These are phyloP conservation scores for Halcyon leucocephala DNA, from an alignment of 2,797 vertebrate species.

Conservation along the genomic window DNA sequence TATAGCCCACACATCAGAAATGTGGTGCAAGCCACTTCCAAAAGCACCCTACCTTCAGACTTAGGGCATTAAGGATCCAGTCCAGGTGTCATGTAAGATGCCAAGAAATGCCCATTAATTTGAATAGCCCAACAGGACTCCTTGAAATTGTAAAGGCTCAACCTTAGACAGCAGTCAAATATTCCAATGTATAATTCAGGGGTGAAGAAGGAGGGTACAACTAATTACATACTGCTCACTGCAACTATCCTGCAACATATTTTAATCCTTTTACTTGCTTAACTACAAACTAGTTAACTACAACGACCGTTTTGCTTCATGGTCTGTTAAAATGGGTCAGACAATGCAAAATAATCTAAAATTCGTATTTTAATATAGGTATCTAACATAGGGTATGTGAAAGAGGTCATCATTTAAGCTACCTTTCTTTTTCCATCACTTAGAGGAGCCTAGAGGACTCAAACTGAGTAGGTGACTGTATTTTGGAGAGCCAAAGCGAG, in stretches of 20 bases:
- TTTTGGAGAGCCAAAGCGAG: neutral
- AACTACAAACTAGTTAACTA: neutral
- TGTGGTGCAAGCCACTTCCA: neutral
- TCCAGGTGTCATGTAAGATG: neutral
- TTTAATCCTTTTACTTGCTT: neutral
- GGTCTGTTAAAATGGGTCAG: neutral
- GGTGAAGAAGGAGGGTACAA: neutral
- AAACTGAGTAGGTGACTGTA: neutral
- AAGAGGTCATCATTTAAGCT: neutral
- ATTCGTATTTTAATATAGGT: neutral
- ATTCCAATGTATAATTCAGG: neutral
- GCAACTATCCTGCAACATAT: neutral
- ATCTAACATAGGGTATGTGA: neutral
- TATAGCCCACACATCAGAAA: neutral
- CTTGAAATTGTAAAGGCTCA: neutral
- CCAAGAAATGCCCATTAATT: neutral
- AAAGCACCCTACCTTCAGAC: neutral
- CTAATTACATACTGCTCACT: neutral
- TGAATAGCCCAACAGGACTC: neutral
- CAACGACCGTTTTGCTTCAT: neutral
- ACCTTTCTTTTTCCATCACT: neutral
- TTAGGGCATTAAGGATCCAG: neutral
- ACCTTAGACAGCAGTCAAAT: neutral
- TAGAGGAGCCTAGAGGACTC: neutral
- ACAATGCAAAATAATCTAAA: neutral